Percentiles rank a stretch among this genome's conserved stretches.
Conservation (phyloP, 2,113 vertebrate genomes). For the Phyllostomus discolor region DNA sequence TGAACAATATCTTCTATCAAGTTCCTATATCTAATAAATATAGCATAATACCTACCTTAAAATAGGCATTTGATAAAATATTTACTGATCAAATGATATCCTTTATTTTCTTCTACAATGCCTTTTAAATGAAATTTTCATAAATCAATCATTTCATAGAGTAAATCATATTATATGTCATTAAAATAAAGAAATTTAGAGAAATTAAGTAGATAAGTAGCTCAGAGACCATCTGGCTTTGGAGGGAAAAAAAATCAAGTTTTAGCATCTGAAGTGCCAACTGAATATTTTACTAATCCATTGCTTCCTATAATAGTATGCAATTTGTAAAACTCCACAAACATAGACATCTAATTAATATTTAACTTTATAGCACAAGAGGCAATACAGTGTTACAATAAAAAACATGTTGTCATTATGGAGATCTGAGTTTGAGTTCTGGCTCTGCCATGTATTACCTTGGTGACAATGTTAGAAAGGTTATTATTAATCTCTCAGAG, state of each 20-base stretch:
- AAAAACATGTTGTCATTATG: not conserved
- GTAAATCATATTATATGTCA: constrained; percentile 13
- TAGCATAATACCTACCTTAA: not conserved
- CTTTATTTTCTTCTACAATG: not conserved
- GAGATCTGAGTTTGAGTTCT: not conserved
- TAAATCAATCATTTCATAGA: not conserved
- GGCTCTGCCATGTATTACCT: not conserved
- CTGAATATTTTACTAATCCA: not conserved
- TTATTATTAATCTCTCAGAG: constrained; percentile 14
- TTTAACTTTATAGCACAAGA: constrained; percentile 3
- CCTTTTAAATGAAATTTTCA: constrained; percentile 31
- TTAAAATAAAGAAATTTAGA: constrained; percentile 1
- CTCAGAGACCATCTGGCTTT: constrained; percentile 17
- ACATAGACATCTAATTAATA: constrained; percentile 11
- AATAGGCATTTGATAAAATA: constrained; percentile 25
- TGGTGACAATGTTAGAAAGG: not conserved
- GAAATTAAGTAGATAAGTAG: constrained; percentile 29
- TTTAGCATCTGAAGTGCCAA: constrained; percentile 10
- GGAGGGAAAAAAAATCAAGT: not conserved
- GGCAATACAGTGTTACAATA: not conserved
- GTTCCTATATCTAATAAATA: constrained; percentile 6
- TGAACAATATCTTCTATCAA: not conserved
- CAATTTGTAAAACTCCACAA: not conserved
- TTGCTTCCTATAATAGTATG: not conserved
- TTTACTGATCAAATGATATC: not conserved